phyloP scores from a whole-genome alignment of 2,113 vertebrate species.

The Bubo bubo region DNA sequence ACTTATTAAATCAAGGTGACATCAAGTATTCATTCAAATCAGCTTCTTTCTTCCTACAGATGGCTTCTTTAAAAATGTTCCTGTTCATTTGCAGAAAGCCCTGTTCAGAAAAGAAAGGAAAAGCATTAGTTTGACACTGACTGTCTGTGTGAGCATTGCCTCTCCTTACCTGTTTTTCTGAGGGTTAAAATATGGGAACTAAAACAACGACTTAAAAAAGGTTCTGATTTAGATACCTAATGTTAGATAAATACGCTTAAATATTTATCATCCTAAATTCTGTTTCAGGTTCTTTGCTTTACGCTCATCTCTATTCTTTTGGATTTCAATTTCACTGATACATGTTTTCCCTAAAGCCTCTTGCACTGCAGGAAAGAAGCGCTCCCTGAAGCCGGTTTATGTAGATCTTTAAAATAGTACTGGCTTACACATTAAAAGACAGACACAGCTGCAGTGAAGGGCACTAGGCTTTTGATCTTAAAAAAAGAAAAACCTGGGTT shows the following conservation, averaged over 20 bases:
- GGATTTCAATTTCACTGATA: neutral
- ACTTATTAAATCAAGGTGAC: neutral
- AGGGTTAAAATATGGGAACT: neutral
- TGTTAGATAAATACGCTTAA: neutral
- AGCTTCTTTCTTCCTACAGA: neutral
- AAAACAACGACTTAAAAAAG: neutral
- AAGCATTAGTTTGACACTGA: neutral
- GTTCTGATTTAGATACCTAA: neutral
- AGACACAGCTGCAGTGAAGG: slow-evolving; percentile 15
- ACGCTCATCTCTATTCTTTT: neutral
- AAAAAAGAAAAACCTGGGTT: neutral
- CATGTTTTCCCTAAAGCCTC: neutral
- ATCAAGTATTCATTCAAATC: neutral
- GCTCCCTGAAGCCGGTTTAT: neutral
- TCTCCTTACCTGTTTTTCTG: neutral
- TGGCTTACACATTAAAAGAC: neutral
- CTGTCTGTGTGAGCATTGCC: neutral
- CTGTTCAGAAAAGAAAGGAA: neutral
- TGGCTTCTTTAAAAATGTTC: neutral
- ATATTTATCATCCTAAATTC: neutral
- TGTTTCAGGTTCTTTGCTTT: neutral
- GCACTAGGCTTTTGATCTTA: neutral
- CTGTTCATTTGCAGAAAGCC: neutral
- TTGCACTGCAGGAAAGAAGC: neutral
- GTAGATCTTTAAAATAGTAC: slow-evolving; percentile 2